Evolutionary conservation across 1,140 invertebrate genomes (phyloP), one percentile per base, ranked within the genome.

Genomic region (Hydropsyche tenuis): DNA sequence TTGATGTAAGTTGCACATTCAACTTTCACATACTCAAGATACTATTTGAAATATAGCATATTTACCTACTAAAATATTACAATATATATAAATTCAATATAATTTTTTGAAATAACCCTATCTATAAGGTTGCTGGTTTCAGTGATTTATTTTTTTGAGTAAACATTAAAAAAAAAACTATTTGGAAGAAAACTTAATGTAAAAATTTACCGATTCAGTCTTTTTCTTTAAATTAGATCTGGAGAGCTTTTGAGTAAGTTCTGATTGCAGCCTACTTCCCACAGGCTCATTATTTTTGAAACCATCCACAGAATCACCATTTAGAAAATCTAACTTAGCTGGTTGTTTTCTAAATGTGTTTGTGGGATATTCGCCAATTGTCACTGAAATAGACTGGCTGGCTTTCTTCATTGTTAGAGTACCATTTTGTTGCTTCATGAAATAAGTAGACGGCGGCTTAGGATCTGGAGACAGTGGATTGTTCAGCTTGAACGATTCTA

Each of bases 201-300:
- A n/a, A n/a, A 53, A 3, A 53, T 20, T 87, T 85, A 90, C 86
- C 78, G 86, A 86, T 81, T 90, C 89, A 81, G 89, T 90, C 82
- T 89, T 89, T 81, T 88, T 89, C 79, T 87, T 87, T 72, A 92
- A 84, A 83, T 92, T 91, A 9, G 91, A 92, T 81, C 91, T 87
- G 74, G 90, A 90, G 53, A 93, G 81, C 0, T 91, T 93, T 53
- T 91, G 86, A 20, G 86, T 88, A 70, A 93, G 82, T 84, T 93
- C 92, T 68, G 89, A 90, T 78, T 92, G 90, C 63, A 93, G 81
- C 80, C 88, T 86, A 75, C 87, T 89, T n/a, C 86, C 87, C 25
- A 90, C 87, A 0, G 87, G 83, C 12, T 79, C 83, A 72, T 85
- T 81, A 68, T 84, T 80, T 42, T 80, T 81, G 53, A 75, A 71